A percentile compares a stretch with the other conserved stretches of the same genome.
Evolutionary conservation across 2,797 vertebrate genomes (phyloP).

Genomic region (Liparis tanakae): DNA sequence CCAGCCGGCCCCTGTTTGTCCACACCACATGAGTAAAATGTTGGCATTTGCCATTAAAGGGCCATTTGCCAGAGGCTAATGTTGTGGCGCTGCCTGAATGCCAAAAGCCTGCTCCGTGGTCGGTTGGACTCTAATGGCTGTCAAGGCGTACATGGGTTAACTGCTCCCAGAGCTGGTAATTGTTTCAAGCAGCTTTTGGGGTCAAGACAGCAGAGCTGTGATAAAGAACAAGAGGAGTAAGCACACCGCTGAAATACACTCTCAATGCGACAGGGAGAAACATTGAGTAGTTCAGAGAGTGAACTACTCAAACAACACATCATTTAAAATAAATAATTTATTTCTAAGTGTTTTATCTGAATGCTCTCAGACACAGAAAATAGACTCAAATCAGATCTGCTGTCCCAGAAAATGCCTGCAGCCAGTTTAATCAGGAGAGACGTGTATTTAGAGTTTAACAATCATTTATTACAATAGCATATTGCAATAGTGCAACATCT

Average conservation of each 20-base stretch:
- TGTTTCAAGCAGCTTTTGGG: slow-evolving; percentile 24
- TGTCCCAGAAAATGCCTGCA: not conserved
- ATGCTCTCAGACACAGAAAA: not conserved
- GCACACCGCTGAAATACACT: slow-evolving; percentile 4
- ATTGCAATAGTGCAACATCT: no score
- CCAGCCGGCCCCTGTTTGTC: slow-evolving; percentile 18
- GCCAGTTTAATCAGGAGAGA: not conserved
- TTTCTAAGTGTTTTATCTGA: not conserved
- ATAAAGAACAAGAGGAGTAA: not conserved
- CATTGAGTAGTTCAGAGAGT: not conserved
- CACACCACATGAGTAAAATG: slow-evolving; percentile 11
- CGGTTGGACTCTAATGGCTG: slow-evolving; percentile 19
- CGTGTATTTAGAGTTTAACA: no score
- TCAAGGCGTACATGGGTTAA: slow-evolving; percentile 30
- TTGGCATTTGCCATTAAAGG: slow-evolving; percentile 45
- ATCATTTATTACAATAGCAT: no score
- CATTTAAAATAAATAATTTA: not conserved
- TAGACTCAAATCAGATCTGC: not conserved
- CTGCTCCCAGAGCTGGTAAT: slow-evolving; percentile 27
- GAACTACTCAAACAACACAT: not conserved
- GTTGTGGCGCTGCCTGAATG: slow-evolving; percentile 16
- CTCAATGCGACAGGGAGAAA: not conserved
- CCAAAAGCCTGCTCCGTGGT: slow-evolving; percentile 31
- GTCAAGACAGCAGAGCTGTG: slow-evolving; percentile 18
- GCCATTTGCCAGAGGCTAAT: slow-evolving; percentile 27